Evolutionary conservation across 2,888 invertebrate species (phyloP).

Genomic region (Ophraella communa): DNA sequence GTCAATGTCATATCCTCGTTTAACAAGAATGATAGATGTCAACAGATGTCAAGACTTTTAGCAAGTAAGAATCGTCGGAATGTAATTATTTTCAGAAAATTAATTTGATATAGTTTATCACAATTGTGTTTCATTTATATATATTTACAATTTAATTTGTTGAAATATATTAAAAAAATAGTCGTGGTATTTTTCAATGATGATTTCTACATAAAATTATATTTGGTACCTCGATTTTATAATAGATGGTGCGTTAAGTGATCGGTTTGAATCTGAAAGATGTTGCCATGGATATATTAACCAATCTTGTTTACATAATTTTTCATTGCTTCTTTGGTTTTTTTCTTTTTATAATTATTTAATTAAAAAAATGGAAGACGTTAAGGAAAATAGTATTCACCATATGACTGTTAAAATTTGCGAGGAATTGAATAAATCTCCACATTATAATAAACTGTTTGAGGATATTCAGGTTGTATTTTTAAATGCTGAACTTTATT

Average conservation of each 20-base stretch:
- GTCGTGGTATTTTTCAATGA: too few species aligned
- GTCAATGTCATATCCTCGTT: slow-evolving; percentile 5
- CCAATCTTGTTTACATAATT: not conserved
- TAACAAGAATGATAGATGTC: not conserved
- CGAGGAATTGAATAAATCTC: slow-evolving; percentile 78
- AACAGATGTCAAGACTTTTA: not conserved
- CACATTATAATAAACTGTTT: slow-evolving; percentile 78
- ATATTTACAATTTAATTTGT: too few species aligned
- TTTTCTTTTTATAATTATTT: not conserved
- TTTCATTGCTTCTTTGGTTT: not conserved
- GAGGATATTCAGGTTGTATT: slow-evolving; percentile 76
- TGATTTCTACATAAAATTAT: not conserved
- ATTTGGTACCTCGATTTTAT: not conserved
- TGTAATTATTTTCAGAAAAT: not conserved
- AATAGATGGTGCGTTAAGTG: not conserved
- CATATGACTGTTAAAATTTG: slow-evolving; percentile 79
- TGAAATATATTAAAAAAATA: too few species aligned
- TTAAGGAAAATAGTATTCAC: slow-evolving; percentile 70
- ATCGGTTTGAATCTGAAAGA: not conserved
- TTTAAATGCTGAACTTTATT: not conserved
- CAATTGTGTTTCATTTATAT: too few species aligned
- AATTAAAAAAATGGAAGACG: slow-evolving; percentile 53
- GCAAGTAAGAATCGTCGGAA: not conserved
- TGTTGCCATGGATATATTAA: not conserved
- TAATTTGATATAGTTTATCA: too few species aligned